Evolutionary conservation across 2,888 invertebrate genomes (phyloP), one percentile per base, ranked within the genome.

Genomic region (Drosophila siamana): DNA sequence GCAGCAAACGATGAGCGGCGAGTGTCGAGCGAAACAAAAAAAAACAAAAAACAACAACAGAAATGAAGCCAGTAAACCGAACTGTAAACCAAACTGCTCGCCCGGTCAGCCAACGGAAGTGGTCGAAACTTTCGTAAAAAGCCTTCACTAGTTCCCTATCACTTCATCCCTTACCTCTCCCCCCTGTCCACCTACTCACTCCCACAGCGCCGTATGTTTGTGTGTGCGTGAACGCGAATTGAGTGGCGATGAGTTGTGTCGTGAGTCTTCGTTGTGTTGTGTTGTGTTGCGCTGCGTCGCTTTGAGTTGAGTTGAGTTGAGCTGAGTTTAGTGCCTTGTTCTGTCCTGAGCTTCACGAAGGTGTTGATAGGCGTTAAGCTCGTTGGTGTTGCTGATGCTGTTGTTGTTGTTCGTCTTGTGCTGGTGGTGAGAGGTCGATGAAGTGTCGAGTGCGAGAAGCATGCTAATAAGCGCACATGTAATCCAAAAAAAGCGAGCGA

Each of bases 121-220:
- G 76, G 80, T 79, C 80, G 61, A 75, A 75, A 72, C 51, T 51
- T 81, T 80, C 88, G 74, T 80, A 88, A 85, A 87, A 82, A 82
- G 62, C 78, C 85, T 72, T 80, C 62, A 54, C 55, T 26, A 61
- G 47, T 61, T 43, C 38, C 55, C 24, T 16, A 55, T 13, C 33
- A 38, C 26, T 0, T 40, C 13, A 13, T n/a, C 1, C 28, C 3
- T 11, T 2, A 11, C 8, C 13, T 22, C 43, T 15, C 4, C 24
- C 2, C 6, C 6, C n/a, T 19, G n/a, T 8, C n/a, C n/a, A n/a
- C n/a, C n/a, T n/a, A n/a, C n/a, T n/a, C n/a, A 4, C 2, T 3
- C 4, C 15, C n/a, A 8, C 33, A 19, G n/a, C 11, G 4, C 8
- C 2, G 28, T 41, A 26, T 15, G 4, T 3, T 7, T 24, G 54